Evolutionary conservation across 2,888 invertebrate species (phyloP).

Genomic region (Timema cristinae): DNA sequence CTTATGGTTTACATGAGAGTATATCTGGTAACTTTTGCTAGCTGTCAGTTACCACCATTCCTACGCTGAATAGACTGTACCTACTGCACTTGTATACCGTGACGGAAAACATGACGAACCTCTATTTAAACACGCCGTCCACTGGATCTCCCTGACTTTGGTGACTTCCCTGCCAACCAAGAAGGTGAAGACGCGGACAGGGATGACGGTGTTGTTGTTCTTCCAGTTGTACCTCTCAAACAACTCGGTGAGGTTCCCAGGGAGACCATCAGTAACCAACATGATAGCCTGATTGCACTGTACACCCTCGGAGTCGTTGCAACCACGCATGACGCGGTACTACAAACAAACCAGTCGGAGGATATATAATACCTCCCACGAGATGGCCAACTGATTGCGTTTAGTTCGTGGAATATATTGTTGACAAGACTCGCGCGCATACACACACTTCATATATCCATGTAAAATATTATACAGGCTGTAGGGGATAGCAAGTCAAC

Average conservation of each 20-base stretch:
- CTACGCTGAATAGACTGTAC: too few relatives aligned
- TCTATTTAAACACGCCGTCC: conserved; percentile 94
- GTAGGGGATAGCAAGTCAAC: too few relatives aligned
- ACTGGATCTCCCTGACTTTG: conserved; percentile 81
- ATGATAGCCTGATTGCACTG: conserved; percentile 95
- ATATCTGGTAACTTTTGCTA: too few relatives aligned
- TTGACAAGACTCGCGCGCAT: too few relatives aligned
- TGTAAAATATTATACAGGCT: too few relatives aligned
- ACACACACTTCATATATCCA: too few relatives aligned
- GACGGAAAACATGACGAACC: conserved; percentile 49
- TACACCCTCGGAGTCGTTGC: conserved; percentile 35
- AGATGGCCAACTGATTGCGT: too few relatives aligned
- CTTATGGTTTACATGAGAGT: too few relatives aligned
- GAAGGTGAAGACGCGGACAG: conserved; percentile 93
- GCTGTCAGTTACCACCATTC: too few relatives aligned
- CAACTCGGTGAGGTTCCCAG: conserved; percentile 83
- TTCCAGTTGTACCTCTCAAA: conserved; percentile 70
- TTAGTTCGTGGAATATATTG: too few relatives aligned
- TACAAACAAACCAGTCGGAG: background rate
- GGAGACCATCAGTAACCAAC: conserved; percentile 93
- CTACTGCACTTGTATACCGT: background rate
- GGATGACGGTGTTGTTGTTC: conserved; percentile 63
- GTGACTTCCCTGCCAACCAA: conserved; percentile 91
- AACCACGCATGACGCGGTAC: conserved; percentile 27
- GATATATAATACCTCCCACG: too few relatives aligned